Conservation (phyloP, 1,140 invertebrate genomes). For the Vollenhovia emeryi region DNA sequence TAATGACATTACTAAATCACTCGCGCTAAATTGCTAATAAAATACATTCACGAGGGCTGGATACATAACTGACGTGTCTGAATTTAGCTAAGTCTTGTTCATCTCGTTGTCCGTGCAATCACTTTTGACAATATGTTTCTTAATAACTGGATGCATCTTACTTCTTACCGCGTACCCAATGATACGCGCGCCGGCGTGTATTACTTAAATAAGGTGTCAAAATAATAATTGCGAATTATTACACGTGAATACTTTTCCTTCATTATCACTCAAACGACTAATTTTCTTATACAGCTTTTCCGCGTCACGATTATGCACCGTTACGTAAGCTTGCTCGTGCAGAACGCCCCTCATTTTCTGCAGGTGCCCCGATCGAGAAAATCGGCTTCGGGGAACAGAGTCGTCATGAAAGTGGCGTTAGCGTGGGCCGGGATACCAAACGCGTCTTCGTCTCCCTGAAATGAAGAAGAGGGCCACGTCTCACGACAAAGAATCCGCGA, state of each 20-base stretch:
- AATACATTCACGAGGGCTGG: background rate
- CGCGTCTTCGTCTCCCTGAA: conserved; percentile 31
- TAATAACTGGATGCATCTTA: background rate
- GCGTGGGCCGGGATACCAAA: conserved; percentile 59
- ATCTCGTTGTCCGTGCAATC: background rate
- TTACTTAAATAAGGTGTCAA: conserved; percentile 1
- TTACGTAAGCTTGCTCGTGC: conserved; percentile 37
- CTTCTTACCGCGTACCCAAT: no score
- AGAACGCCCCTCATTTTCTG: conserved; percentile 10
- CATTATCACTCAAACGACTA: conserved; percentile 9
- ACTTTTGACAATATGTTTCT: background rate
- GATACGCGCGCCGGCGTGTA: background rate
- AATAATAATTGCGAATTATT: background rate
- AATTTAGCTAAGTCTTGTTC: background rate
- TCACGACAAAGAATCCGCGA: conserved; percentile 72
- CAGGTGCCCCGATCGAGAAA: conserved; percentile 58
- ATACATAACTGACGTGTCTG: background rate
- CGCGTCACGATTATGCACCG: background rate
- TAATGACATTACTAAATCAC: conserved; percentile 3
- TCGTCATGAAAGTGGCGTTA: conserved; percentile 65
- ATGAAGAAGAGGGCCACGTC: conserved; percentile 48
- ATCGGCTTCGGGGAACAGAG: conserved; percentile 68
- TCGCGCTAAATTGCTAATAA: background rate
- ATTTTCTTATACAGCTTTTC: background rate
- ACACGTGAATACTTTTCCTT: background rate